A percentile compares a stretch with the other conserved stretches of the same genome.
Conservation (phyloP, 1,140 invertebrate genomes). For the Aphaenogaster floridana region DNA sequence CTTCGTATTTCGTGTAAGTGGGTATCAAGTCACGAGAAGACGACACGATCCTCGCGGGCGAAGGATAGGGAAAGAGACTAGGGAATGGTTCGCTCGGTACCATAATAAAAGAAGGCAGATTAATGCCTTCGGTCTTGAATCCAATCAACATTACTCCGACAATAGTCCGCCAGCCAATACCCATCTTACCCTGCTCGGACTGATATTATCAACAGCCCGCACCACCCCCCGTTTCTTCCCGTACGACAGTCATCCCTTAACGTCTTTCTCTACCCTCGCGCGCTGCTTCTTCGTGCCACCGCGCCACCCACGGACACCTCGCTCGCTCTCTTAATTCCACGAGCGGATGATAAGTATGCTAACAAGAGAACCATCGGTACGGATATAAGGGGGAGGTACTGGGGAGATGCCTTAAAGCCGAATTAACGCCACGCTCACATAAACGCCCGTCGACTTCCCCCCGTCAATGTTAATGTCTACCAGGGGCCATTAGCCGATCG, state of each 20-base stretch:
- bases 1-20: conserved; percentile 62
- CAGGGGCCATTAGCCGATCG: conserved; percentile 83
- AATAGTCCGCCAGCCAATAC: conserved; percentile 86
- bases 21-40: conserved; percentile 57
- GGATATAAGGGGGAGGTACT: conserved; percentile 38
- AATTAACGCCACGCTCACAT: conserved; percentile 84
- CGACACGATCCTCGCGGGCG: conserved; percentile 1
- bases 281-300: conserved; percentile 61
- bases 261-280: conserved; percentile 72
- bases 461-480: conserved; percentile 84
- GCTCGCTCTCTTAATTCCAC: conserved; percentile 83
- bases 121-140: conserved; percentile 86
- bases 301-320: conserved; percentile 66
- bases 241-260: conserved; percentile 69
- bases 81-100: conserved; percentile 70
- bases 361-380: conserved; percentile 82
- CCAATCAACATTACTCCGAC: conserved; percentile 87
- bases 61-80: conserved; percentile 26
- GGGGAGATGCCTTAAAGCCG: conserved; percentile 78
- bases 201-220: conserved; percentile 86
- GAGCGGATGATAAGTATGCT: conserved; percentile 86
- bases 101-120: conserved; percentile 87
- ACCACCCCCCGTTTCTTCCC: conserved; percentile 67
- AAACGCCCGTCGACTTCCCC: conserved; percentile 78
- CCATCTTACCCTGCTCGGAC: conserved; percentile 78